Evolutionary conservation across 2,888 invertebrate genomes (phyloP).

Genomic region (Leucophenga maculata): DNA sequence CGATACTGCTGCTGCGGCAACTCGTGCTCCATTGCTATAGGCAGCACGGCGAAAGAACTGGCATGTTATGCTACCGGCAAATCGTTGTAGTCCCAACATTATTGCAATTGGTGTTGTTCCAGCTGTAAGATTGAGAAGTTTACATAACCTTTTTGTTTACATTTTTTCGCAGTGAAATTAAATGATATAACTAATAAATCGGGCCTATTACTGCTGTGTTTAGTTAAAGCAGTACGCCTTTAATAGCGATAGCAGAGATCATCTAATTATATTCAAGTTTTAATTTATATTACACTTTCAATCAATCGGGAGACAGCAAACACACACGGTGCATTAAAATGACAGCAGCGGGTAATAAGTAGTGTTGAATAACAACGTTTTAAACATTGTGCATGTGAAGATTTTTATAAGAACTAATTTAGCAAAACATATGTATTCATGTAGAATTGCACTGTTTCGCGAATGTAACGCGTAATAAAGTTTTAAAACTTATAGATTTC

Average conservation of each 20-base stretch:
- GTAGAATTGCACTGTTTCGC: too few relatives aligned
- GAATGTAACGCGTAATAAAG: too few relatives aligned
- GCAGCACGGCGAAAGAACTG: slow-evolving; percentile 56
- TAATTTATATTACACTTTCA: slow-evolving; percentile 21
- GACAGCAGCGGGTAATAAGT: slow-evolving; percentile 29
- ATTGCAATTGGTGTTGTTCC: slow-evolving; percentile 45
- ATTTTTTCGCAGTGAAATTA: slow-evolving; percentile 36
- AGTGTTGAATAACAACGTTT: slow-evolving; percentile 5
- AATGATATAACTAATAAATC: slow-evolving; percentile 3
- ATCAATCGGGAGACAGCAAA: background rate
- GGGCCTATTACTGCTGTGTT: background rate
- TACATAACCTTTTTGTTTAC: slow-evolving; percentile 71
- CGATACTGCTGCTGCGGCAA: slow-evolving; percentile 46
- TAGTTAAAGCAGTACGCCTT: slow-evolving; percentile 26
- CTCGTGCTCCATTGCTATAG: slow-evolving; percentile 57
- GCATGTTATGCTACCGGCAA: slow-evolving; percentile 51
- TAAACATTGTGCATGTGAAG: too few relatives aligned
- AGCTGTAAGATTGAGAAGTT: slow-evolving; percentile 64
- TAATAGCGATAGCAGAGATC: background rate
- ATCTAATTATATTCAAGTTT: background rate
- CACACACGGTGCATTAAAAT: slow-evolving; percentile 32
- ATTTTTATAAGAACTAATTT: background rate
- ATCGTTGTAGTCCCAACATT: slow-evolving; percentile 69
- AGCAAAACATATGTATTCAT: background rate
- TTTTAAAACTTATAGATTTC: too few relatives aligned